Evolutionary conservation across 1,140 invertebrate species (phyloP).

Genomic region (Lasioglossum albipes): DNA sequence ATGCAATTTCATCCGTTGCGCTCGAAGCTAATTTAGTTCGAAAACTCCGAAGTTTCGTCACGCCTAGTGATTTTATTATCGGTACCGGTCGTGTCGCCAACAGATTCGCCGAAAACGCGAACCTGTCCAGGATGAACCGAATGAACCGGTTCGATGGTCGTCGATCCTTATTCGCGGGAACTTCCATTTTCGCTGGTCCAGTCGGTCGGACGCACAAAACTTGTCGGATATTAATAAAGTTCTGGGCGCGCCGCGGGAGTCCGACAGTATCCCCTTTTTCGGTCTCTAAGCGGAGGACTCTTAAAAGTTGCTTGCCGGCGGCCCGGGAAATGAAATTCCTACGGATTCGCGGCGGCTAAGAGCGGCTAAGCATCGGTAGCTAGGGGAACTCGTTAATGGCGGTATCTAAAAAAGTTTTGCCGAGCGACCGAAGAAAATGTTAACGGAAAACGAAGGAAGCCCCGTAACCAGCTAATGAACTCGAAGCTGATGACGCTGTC

Average conservation of each 20-base stretch:
- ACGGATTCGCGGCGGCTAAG: conserved; percentile 29
- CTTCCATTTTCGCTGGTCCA: conserved; percentile 27
- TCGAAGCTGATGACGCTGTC: background rate
- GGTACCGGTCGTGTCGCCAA: too few relatives aligned
- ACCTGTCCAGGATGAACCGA: too few relatives aligned
- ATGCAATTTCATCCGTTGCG: too few relatives aligned
- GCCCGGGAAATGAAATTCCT: conserved; percentile 48
- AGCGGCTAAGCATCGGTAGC: conserved; percentile 28
- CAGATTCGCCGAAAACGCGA: too few relatives aligned
- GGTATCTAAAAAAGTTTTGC: conserved; percentile 30
- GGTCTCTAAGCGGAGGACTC: conserved; percentile 24
- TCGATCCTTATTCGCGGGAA: background rate
- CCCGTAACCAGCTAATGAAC: conserved; percentile 23
- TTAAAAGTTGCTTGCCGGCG: conserved; percentile 44
- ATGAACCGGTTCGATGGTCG: background rate
- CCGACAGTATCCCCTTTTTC: conserved; percentile 30
- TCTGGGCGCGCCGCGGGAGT: conserved; percentile 24
- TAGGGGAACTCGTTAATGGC: conserved; percentile 25
- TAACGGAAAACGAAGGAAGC: background rate
- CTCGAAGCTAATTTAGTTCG: too few relatives aligned
- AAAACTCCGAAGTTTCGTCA: too few relatives aligned
- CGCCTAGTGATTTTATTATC: too few relatives aligned
- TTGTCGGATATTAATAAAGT: conserved; percentile 64
- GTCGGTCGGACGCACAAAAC: conserved; percentile 22
- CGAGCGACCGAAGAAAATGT: background rate